Conservation (phyloP, 2,797 vertebrate species). For the Phrynocephalus vlangalii region DNA sequence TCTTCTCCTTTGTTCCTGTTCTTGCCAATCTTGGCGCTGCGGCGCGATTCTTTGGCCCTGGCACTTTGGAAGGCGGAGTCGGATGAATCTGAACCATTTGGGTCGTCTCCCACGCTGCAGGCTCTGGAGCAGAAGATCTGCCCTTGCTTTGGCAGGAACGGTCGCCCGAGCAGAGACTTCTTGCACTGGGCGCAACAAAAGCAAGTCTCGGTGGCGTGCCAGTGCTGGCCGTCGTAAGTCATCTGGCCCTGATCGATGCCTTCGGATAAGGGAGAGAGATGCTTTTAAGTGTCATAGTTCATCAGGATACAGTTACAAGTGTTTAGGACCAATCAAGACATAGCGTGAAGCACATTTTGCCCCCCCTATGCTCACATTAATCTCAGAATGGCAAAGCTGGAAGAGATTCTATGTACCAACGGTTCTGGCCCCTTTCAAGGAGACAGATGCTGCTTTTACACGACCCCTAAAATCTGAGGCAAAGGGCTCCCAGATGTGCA, state of each 20-base stretch:
- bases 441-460: too few relatives aligned
- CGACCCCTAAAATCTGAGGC: too few relatives aligned
- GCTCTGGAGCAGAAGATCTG: conserved; percentile 98
- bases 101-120: conserved; percentile 92
- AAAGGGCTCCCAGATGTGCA: too few relatives aligned
- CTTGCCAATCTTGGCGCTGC: conserved; percentile 91
- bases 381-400: too few relatives aligned
- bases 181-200: conserved; percentile 98
- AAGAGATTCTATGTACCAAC: too few relatives aligned
- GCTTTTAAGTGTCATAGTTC: not conserved
- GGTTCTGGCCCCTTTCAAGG: too few relatives aligned
- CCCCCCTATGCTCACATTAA: too few relatives aligned
- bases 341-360: not conserved
- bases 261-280: conserved; percentile 62
- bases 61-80: conserved; percentile 97
- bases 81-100: conserved; percentile 93
- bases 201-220: conserved; percentile 96
- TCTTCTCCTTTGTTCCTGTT: conserved; percentile 83
- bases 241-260: conserved; percentile 99
- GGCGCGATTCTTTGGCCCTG: conserved; percentile 91
- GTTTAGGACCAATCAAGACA: not conserved
- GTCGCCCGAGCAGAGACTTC: conserved; percentile 94
- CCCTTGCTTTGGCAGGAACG: conserved; percentile 97
- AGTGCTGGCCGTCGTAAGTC: conserved; percentile 98
- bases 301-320: not conserved